Evolutionary conservation across 2,888 invertebrate species (phyloP).

Genomic region (Rhogogaster chlorosoma): DNA sequence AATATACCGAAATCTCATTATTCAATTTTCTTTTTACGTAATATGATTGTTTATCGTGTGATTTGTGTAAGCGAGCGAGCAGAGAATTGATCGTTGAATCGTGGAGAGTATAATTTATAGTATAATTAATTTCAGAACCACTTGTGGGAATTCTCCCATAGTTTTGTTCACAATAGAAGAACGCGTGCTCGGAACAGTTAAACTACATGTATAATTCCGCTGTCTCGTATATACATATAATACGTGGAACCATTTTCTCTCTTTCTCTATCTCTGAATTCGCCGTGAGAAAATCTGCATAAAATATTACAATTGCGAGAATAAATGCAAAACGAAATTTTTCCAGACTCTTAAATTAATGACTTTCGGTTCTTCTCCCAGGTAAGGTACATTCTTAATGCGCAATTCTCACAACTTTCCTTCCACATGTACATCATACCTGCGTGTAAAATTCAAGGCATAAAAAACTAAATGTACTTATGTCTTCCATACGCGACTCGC

Average conservation of each 20-base stretch:
- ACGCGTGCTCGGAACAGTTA: constrained; percentile 4
- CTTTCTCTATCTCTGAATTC: not conserved
- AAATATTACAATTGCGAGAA: not conserved
- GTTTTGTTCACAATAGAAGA: not conserved
- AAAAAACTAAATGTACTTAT: not conserved
- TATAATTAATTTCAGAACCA: not conserved
- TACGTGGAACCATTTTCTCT: not conserved
- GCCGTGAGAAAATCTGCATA: not conserved
- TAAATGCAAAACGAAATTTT: not conserved
- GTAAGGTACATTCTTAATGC: not conserved
- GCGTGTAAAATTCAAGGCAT: not conserved
- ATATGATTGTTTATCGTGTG: not conserved
- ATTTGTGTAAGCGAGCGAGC: not conserved
- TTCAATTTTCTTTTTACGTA: not conserved
- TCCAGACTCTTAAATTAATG: not conserved
- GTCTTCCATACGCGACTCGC: not conserved
- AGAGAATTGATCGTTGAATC: not conserved
- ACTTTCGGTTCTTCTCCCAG: constrained; percentile 1
- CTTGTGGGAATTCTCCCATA: constrained; percentile 35
- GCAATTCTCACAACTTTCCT: not conserved
- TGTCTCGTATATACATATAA: not conserved
- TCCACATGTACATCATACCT: not conserved
- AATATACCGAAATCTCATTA: too few species aligned
- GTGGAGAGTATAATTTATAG: not conserved
- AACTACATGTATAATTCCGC: not conserved